phyloP scores from a whole-genome alignment of 2,888 invertebrate genomes.

The Clostera curtula region DNA sequence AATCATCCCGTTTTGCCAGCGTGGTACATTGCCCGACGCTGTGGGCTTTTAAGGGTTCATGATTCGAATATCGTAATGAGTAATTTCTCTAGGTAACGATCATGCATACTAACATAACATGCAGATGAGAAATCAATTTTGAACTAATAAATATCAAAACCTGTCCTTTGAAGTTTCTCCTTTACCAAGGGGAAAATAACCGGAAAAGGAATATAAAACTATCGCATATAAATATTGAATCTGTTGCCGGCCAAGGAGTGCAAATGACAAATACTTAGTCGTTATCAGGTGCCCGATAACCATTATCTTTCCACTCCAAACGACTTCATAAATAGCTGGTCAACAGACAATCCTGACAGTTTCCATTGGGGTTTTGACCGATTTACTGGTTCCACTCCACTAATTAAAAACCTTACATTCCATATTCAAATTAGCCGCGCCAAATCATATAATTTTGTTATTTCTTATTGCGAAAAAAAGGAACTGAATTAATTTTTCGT shows the following conservation, averaged over 20 bases:
- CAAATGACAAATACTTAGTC: conserved; percentile 50
- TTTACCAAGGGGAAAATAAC: conserved; percentile 22
- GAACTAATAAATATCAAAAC: too few species aligned
- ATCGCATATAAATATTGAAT: conserved; percentile 25
- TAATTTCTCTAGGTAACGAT: too few species aligned
- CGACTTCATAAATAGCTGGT: conserved; percentile 47
- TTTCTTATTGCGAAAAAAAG: not conserved
- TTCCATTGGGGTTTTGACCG: conserved; percentile 22
- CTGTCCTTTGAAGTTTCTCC: too few species aligned
- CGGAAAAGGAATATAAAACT: conserved; percentile 15
- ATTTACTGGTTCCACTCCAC: conserved; percentile 8
- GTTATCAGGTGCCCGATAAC: conserved; percentile 63
- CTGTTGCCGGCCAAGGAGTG: conserved; percentile 35
- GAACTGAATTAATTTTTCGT: conserved; percentile 1
- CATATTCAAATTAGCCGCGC: conserved; percentile 14
- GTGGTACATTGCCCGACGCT: too few species aligned
- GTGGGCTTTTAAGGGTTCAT: too few species aligned
- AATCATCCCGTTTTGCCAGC: too few species aligned
- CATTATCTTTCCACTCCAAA: conserved; percentile 40
- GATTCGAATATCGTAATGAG: too few species aligned
- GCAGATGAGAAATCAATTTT: too few species aligned
- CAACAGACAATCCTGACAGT: conserved; percentile 35
- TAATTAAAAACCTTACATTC: conserved; percentile 8
- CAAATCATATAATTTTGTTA: conserved; percentile 1
- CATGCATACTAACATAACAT: too few species aligned